phyloP scores from a whole-genome alignment of 2,888 invertebrate species.

The Listrodromus nycthemerus region DNA sequence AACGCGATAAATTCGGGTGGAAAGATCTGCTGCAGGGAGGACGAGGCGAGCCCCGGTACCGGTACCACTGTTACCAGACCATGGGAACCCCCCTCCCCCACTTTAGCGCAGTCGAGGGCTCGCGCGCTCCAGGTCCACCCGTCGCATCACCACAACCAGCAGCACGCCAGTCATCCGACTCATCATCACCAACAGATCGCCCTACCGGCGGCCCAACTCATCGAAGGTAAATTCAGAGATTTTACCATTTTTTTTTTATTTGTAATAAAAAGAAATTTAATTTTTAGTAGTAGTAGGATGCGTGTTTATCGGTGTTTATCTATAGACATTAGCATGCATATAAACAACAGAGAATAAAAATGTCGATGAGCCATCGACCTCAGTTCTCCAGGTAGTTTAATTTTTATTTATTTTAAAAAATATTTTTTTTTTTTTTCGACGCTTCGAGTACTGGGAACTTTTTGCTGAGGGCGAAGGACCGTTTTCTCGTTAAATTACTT shows the following conservation, averaged over 20 bases:
- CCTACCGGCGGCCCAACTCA: conserved; percentile 75
- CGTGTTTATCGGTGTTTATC: too few species aligned
- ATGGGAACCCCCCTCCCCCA: conserved; percentile 82
- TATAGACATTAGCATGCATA: too few species aligned
- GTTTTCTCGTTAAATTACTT: too few species aligned
- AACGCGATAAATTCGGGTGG: conserved; percentile 65
- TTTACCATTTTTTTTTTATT: background rate
- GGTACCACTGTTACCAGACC: conserved; percentile 79
- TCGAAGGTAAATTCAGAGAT: conserved; percentile 75
- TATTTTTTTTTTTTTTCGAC: too few species aligned
- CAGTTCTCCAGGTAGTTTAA: too few species aligned
- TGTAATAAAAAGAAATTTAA: background rate
- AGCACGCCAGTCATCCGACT: conserved; percentile 74
- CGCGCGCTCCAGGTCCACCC: conserved; percentile 78
- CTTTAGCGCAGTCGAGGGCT: conserved; percentile 77
- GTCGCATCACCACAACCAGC: conserved; percentile 74
- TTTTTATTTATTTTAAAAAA: too few species aligned
- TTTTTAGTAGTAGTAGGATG: too few species aligned
- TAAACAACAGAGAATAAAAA: too few species aligned
- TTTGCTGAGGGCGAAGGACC: too few species aligned
- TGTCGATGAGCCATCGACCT: too few species aligned
- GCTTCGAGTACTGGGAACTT: too few species aligned
- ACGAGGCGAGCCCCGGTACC: conserved; percentile 71
- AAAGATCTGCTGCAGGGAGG: conserved; percentile 80
- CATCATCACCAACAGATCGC: conserved; percentile 80